Evolutionary conservation across 2,797 vertebrate species (phyloP), one percentile per base, ranked within the genome.

Genomic region (Salmo trutta): DNA sequence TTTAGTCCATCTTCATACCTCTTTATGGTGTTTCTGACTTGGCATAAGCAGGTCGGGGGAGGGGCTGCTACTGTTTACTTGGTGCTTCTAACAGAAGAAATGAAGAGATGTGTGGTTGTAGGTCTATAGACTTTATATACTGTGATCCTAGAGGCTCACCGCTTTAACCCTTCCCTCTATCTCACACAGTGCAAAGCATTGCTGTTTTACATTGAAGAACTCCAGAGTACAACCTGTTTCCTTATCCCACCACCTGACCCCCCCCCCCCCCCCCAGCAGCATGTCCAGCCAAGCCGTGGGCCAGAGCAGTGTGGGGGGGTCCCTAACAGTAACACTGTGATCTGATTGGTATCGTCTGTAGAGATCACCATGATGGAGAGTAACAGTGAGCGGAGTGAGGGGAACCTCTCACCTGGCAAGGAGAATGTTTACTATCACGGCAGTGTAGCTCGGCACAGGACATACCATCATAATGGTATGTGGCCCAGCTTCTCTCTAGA

Each of bases 321-420:
- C 84, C 91, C 85, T 93, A 92, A 91, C 89, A 85, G 84, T 92
- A 91, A 88, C 79, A 76, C 67, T 89, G 90, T 94, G 91, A 91
- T 95, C 95, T 94, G 91, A 91, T 95, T 95, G 95, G 94, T 95
- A 92, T 95, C 91, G 93, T 96, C 95, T 95, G 75, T 96, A 96
- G 96, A 97, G 94, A 96, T 97, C 95, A 97, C 97, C 94, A 93
- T 96, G 95, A 93, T 96, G 95, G 96, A 97, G 94, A 96, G 96
- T 96, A 96, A 96, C 96, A 96, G 96, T 96, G 96, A 96, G 94
- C 96, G 95, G 94, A 96, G 96, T 96, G 96, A 97, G 95, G 95
- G 96, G 93, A 95, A 95, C 94, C 94, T 95, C 93, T 96, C 97
- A 91, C 95, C 95, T 87, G 89, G 93, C 93, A 95, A 95, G 95